Base-by-base conservation (phyloP, 2,797 vertebrate species). In the Silurus lanzhouensis region DNA sequence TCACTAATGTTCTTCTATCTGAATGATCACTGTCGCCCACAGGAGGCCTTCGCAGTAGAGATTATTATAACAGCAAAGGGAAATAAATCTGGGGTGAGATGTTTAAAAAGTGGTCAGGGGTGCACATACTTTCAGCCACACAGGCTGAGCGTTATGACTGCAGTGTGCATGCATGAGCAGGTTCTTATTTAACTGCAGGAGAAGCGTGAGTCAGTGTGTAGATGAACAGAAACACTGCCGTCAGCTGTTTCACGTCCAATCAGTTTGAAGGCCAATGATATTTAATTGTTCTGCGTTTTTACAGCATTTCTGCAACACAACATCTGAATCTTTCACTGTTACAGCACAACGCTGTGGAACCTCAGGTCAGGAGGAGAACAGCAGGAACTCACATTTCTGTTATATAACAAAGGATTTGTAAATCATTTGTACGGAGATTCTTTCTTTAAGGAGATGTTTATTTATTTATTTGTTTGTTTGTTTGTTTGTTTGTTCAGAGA, bases 181-280 rank as follows among this genome's bases (percentile, higher is more conserved):
- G n/a, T 27, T 27, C 52, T 55, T 27, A 55, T 27, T 81, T 66
- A 67, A n/a, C 78, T 66, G 61, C 52, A 66, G 20, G 44, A 81
- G 61, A 48, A n/a, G 61, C 20, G 46, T 64, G 77, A 64, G 78
- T 66, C 78, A 27, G 61, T 52, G 20, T 58, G 20, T 58, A 44
- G 27, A 70, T 71, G 61, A 82, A 82, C 22, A 82, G 66, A 82
- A 70, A 82, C 38, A 55, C 20, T 5, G 31, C 55, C 31, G 66
- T 82, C 81, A 71, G 67, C 52, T 58, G 48, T 82, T 82, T 82
- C 57, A 52, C 31, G 25, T 68, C 80, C 67, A 82, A 57, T 55
- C 48, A 31, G 25, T 80, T 48, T 80, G 77, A 60, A 63, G 22
- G 60, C 77, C 63, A 52, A 52, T 58, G 9, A 25, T 78, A 60